Base-by-base conservation (phyloP, 2,888 invertebrate genomes). In the Lissonota sp. region DNA sequence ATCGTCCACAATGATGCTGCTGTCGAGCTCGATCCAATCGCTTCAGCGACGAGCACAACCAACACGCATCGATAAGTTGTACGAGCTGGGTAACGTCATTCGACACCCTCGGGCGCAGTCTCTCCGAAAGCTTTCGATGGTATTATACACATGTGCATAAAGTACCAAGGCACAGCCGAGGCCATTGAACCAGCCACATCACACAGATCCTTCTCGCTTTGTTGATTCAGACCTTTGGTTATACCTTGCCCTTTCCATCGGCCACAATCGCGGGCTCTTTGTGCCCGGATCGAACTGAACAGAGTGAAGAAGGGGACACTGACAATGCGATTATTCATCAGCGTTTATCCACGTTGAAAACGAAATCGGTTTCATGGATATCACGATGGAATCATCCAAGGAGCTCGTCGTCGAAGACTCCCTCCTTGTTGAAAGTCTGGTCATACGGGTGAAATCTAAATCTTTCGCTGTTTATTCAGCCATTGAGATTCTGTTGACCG, bases 1-100 rank as follows among this genome's bases (percentile, higher is more conserved):
- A 63, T 69, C 80, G 71, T 53, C 60, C 14, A 57, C 57, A 46
- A 85, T 73, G 86, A 83, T 82, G 62, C 53, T 26, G 4, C 16
- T 53, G 26, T 53, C 53, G 12, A 58, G 40, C 58, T 40, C 42
- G 67, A 40, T 60, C 53, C 14, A 53, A 26, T 26, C 26, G 26
- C 26, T 26, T 3, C 26, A 26, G 1, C 26, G 26, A 26, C 26
- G 26, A 26, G 3, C 26, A 26, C 26, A 26, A 1, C 26, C 26
- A 26, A 26, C n/a, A 26, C 26, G 26, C 26, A 26, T 26, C 3
- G 26, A 26, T 26, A 26, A 26, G 26, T 26, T 26, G 26, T 26
- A 3, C 26, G 26, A 26, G 26, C n/a, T n/a, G n/a, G 26, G 1
- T 26, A 26, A 26, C 44, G 10, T n/a, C 51, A 12, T 51, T 51